Evolutionary conservation across 2,888 invertebrate species (phyloP), one percentile per base, ranked within the genome.

Genomic region (Calameuta pallipes): DNA sequence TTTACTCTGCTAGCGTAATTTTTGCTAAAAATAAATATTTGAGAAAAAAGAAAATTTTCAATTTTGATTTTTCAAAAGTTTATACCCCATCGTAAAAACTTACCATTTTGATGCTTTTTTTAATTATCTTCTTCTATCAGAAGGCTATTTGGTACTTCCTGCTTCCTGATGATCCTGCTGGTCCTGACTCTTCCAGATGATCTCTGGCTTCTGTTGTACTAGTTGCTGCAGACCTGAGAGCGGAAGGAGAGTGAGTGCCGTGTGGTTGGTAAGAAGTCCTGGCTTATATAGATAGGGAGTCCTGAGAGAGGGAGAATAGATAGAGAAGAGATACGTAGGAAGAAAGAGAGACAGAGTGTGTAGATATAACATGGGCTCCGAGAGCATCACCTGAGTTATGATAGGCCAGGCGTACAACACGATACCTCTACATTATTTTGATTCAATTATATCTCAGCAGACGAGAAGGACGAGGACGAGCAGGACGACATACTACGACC

Each of bases 371-470:
- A 23, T 56, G 56, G 23, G 56, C 23, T 56, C 56, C 56, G 80
- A 83, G 82, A 85, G 83, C 86, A 81, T 86, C 87, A 87, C 86
- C 89, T 90, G 89, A 90, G 82, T 89, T 90, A 90, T 89, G 89
- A 88, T 89, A 89, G 87, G 88, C 84, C 86, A 83, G 83, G 84
- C 83, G 83, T 84, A 89, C 85, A 89, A 90, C 87, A 87, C 86
- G 89, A 89, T 88, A 89, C 89, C 89, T 85, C 85, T 84, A 88
- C 88, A 89, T 90, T 90, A 89, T 90, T 89, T 88, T 89, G 83
- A 89, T 89, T 90, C 89, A 90, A 90, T 89, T 90, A 89, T 85
- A 87, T 85, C 87, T 79, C 83, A 84, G 82, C 85, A 79, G 85
- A 83, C 87, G 56, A 56, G 56, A 23, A 56, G 56, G 56, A 56